These are phyloP conservation scores for Heliconius congener DNA, from an alignment of 1,140 invertebrate species.

Conservation along the genomic window DNA sequence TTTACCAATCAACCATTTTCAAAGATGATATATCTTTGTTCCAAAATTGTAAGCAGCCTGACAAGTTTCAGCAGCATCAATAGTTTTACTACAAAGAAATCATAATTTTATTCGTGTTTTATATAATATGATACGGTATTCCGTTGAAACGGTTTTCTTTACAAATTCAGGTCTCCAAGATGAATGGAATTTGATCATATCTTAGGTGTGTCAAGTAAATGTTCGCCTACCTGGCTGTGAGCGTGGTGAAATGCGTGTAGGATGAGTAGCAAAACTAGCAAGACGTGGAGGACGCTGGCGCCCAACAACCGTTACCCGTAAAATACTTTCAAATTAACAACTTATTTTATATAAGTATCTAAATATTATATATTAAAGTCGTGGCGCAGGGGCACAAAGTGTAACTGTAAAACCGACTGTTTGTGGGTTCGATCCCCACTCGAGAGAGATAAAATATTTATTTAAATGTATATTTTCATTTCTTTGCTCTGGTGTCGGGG, in stretches of 20 bases:
- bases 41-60: no score
- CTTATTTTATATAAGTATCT: background rate
- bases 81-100: background rate
- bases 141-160: background rate
- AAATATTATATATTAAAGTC: no score
- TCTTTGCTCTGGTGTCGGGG: no score
- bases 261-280: slow-evolving; percentile 22
- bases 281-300: slow-evolving; percentile 18
- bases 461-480: no score
- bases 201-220: slow-evolving; percentile 26
- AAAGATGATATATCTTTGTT: no score
- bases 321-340: background rate
- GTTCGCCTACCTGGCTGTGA: slow-evolving; percentile 29
- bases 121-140: background rate
- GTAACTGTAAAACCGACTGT: no score
- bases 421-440: no score
- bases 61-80: background rate
- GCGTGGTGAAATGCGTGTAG: slow-evolving; percentile 37
- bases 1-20: no score
- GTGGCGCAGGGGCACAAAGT: no score
- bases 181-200: background rate
- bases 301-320: slow-evolving; percentile 39
- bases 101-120: background rate
- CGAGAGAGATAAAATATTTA: no score
- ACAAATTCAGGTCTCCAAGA: background rate